Evolutionary conservation across 1,140 invertebrate species (phyloP), one percentile per base, ranked within the genome.

Genomic region (Subanguina moxae): DNA sequence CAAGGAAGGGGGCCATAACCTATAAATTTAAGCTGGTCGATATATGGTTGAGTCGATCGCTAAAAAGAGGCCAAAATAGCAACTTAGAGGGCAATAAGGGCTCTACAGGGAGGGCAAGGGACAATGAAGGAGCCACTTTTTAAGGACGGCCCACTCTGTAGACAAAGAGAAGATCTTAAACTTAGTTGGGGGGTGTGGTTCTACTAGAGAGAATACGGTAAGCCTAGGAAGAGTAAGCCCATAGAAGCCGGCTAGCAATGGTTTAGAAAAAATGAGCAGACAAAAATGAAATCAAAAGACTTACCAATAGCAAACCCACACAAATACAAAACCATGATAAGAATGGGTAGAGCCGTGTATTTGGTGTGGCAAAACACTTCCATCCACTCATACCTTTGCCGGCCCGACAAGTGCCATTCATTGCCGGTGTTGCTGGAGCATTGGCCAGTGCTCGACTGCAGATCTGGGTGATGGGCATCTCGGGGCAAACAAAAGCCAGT

Each of bases 1-100:
- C 88, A 88, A 42, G 88, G 88, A 85, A 88, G 87, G 17, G 87
- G 86, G 11, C 87, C 87, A 86, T 87, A 87, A 38, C 87, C 86
- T 86, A 69, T 25, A 72, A 46, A 7, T 38, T 3, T 11, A 38
- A n/a, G n/a, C n/a, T n/a, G n/a, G n/a, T n/a, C n/a, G n/a, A n/a
- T n/a, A n/a, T n/a, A n/a, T n/a, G n/a, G n/a, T n/a, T n/a, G n/a
- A n/a, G n/a, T n/a, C n/a, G n/a, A n/a, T n/a, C n/a, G n/a, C n/a
- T n/a, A n/a, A n/a, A n/a, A n/a, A n/a, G n/a, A n/a, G n/a, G n/a
- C n/a, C n/a, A n/a, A n/a, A n/a, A n/a, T n/a, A n/a, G n/a, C n/a
- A n/a, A n/a, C n/a, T n/a, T n/a, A n/a, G n/a, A n/a, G n/a, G n/a
- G n/a, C n/a, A n/a, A n/a, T n/a, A n/a, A n/a, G n/a, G n/a, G n/a